Conservation (phyloP, 2,888 invertebrate genomes). For the Carpatolechia fugitivella region DNA sequence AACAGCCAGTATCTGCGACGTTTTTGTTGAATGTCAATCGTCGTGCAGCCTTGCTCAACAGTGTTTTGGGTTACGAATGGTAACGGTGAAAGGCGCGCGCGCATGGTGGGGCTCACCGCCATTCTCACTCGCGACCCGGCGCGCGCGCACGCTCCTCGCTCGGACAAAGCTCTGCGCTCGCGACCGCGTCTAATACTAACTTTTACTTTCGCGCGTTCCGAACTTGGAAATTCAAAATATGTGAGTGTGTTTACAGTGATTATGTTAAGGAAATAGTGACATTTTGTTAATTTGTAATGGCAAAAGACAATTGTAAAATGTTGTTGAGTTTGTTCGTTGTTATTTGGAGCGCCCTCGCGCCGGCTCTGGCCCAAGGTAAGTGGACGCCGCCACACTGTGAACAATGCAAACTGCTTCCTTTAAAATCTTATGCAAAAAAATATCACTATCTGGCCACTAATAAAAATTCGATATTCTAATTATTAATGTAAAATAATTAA, state of each 20-base stretch:
- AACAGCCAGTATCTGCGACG: constrained; percentile 58
- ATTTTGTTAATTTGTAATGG: constrained; percentile 31
- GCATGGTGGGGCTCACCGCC: constrained; percentile 31
- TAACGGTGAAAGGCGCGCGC: constrained; percentile 67
- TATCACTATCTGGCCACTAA: too few species aligned
- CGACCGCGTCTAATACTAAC: constrained; percentile 25
- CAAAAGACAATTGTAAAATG: constrained; percentile 58
- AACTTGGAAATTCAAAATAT: constrained; percentile 25
- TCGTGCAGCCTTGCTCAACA: constrained; percentile 73
- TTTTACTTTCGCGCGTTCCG: constrained; percentile 56
- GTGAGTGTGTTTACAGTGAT: constrained; percentile 33
- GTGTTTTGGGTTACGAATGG: constrained; percentile 68
- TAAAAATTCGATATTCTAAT: too few species aligned
- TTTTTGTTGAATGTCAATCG: constrained; percentile 76
- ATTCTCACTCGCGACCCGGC: constrained; percentile 40
- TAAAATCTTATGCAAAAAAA: constrained; percentile 2
- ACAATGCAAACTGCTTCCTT: constrained; percentile 49
- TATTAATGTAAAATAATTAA: too few species aligned
- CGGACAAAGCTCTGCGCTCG: background rate
- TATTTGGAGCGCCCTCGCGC: constrained; percentile 67
- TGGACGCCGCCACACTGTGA: constrained; percentile 27
- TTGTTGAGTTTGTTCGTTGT: constrained; percentile 60
- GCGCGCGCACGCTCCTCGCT: constrained; percentile 32
- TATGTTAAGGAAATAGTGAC: constrained; percentile 53
- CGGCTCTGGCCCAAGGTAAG: constrained; percentile 71